Evolutionary conservation across 1,140 invertebrate genomes (phyloP).

Genomic region (Harlomillsia oculata): DNA sequence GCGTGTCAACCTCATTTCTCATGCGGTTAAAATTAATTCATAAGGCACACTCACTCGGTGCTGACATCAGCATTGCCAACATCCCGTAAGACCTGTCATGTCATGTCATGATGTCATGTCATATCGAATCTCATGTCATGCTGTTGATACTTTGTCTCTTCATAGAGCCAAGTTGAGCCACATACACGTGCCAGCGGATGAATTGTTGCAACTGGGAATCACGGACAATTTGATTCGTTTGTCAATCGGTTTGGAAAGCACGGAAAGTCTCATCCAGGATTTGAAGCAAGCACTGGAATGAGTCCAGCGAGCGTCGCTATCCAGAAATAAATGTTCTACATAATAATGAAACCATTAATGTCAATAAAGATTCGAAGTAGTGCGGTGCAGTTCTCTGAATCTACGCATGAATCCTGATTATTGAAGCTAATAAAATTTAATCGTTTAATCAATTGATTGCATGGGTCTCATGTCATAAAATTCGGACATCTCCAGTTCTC

Average conservation of each 20-base stretch:
- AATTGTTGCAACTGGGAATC: conserved; percentile 57
- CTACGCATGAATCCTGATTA: too few relatives aligned
- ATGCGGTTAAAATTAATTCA: neutral
- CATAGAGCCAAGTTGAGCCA: neutral
- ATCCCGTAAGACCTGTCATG: conserved; percentile 6
- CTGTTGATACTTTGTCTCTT: neutral
- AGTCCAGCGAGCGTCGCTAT: too few relatives aligned
- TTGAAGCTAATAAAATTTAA: too few relatives aligned
- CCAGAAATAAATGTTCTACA: too few relatives aligned
- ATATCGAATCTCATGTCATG: neutral
- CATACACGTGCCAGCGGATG: neutral
- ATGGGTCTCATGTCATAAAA: too few relatives aligned
- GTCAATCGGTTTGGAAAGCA: conserved; percentile 83
- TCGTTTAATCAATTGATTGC: too few relatives aligned
- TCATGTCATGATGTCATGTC: neutral
- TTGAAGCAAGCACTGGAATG: conserved; percentile 58
- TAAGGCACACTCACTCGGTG: neutral
- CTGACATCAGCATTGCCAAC: conserved; percentile 15
- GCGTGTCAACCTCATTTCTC: conserved; percentile 45
- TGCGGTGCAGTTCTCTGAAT: too few relatives aligned
- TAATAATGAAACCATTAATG: too few relatives aligned
- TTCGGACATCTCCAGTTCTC: too few relatives aligned
- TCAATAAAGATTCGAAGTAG: too few relatives aligned
- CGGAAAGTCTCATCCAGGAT: conserved; percentile 76
- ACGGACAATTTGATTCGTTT: conserved; percentile 75